Evolutionary conservation across 2,888 invertebrate genomes (phyloP).

Genomic region (Acholoe squamosa): DNA sequence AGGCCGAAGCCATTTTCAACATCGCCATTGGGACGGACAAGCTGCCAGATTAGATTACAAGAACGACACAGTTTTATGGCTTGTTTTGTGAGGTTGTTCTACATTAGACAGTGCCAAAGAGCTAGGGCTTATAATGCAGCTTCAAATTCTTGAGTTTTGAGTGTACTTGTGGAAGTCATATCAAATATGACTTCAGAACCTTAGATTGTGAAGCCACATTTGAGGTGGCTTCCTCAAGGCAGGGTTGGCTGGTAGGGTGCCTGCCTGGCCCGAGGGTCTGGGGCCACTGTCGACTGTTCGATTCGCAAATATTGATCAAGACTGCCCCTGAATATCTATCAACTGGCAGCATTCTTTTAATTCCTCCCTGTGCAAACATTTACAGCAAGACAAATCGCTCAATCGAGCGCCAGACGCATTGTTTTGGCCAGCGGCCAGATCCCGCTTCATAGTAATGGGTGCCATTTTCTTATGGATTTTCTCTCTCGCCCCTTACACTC

Average conservation of each 20-base stretch:
- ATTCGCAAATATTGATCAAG: constrained; percentile 30
- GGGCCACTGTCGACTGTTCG: neutral
- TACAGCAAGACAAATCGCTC: constrained; percentile 36
- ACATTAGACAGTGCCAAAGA: neutral
- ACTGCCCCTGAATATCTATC: constrained; percentile 10
- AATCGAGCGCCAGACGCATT: constrained; percentile 40
- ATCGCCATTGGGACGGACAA: neutral
- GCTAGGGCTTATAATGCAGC: no score
- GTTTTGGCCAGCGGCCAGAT: constrained; percentile 17
- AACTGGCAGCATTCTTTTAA: constrained; percentile 23
- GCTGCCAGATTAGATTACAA: neutral
- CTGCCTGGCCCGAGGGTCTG: neutral
- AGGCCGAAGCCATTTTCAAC: neutral
- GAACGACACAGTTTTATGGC: neutral
- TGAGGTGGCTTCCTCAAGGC: neutral
- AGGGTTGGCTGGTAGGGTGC: neutral
- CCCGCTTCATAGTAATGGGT: neutral
- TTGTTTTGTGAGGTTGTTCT: neutral
- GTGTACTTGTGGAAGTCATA: no score
- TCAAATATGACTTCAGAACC: no score
- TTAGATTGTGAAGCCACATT: neutral
- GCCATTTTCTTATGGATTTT: neutral
- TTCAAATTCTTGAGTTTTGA: no score
- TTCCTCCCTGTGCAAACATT: constrained; percentile 42
- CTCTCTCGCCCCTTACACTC: neutral